Conservation (phyloP, 2,888 invertebrate species). For the Mactromeris polynyma region DNA sequence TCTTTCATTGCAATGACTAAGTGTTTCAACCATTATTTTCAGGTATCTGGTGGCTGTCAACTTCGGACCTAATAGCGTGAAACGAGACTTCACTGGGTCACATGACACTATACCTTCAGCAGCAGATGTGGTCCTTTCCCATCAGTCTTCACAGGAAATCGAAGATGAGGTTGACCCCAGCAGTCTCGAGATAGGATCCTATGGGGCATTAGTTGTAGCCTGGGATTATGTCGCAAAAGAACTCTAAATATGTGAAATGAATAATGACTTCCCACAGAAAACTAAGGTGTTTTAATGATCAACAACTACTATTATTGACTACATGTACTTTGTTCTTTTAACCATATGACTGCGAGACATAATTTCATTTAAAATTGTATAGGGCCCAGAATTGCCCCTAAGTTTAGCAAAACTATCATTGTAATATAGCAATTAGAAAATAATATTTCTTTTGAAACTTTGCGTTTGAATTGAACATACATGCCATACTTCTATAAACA, state of each 20-base stretch:
- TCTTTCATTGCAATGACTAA: neutral
- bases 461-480: too few relatives aligned
- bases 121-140: slow-evolving; percentile 74
- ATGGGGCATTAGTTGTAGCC: slow-evolving; percentile 81
- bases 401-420: too few relatives aligned
- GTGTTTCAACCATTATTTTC: slow-evolving; percentile 20
- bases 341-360: neutral
- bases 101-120: slow-evolving; percentile 73
- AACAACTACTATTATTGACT: neutral
- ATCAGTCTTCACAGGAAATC: slow-evolving; percentile 65
- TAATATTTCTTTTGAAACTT: too few relatives aligned
- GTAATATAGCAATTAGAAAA: too few relatives aligned
- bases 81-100: slow-evolving; percentile 73
- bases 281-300: neutral
- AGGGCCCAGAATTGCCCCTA: neutral
- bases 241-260: slow-evolving; percentile 59
- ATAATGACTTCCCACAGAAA: too few relatives aligned
- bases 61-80: slow-evolving; percentile 75
- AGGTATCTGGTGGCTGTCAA: slow-evolving; percentile 84
- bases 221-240: slow-evolving; percentile 84
- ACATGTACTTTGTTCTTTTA: neutral
- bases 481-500: too few relatives aligned
- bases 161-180: slow-evolving; percentile 72
- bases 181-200: slow-evolving; percentile 74
- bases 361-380: neutral